Conservation (phyloP, 2,797 vertebrate genomes). For the Emys orbicularis region DNA sequence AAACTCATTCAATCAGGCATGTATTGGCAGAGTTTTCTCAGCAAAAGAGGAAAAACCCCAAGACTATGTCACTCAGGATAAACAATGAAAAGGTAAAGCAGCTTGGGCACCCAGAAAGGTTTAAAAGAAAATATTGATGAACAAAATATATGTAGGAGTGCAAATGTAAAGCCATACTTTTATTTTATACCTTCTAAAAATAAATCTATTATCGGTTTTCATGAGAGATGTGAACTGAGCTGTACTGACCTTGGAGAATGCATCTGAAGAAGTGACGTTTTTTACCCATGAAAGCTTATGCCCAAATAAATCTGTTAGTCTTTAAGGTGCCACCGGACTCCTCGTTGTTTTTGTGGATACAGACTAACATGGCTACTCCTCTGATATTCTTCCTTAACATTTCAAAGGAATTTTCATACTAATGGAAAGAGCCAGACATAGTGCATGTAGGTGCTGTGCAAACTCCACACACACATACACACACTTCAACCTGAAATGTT, state of each 20-base stretch:
- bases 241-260: not conserved
- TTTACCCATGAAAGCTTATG: no score
- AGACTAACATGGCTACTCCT: no score
- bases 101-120: not conserved
- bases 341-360: no score
- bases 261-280: not conserved
- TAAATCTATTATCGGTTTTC: not conserved
- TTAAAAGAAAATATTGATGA: not conserved
- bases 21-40: not conserved
- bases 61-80: not conserved
- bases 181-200: no score
- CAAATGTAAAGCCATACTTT: not conserved
- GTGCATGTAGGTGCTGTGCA: not conserved
- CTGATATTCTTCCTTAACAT: not conserved
- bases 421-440: not conserved
- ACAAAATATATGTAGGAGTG: not conserved
- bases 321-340: no score
- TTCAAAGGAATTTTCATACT: not conserved
- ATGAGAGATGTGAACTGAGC: not conserved
- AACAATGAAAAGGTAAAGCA: not conserved
- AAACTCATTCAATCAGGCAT: not conserved
- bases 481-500: not conserved
- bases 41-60: not conserved
- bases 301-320: no score
- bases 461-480: not conserved